Conservation (phyloP, 2,113 vertebrate species). For the Albula glossodonta region DNA sequence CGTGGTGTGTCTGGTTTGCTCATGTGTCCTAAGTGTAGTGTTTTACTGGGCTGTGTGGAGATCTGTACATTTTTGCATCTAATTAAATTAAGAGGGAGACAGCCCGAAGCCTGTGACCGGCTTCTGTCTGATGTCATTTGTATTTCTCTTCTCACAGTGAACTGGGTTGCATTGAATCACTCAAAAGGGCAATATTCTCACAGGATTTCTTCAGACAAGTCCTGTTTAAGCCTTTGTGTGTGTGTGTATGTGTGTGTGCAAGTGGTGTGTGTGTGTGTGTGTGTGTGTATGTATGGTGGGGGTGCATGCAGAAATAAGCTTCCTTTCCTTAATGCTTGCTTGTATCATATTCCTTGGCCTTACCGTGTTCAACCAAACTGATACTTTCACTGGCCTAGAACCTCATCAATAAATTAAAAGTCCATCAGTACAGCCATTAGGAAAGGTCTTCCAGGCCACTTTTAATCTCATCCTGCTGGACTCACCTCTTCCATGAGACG, state of each 20-base stretch:
- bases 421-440: slow-evolving; percentile 33
- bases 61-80: slow-evolving; percentile 11
- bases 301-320: background rate
- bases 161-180: slow-evolving; percentile 14
- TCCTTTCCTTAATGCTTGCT: background rate
- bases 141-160: slow-evolving; percentile 12
- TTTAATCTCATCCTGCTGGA: slow-evolving; percentile 26
- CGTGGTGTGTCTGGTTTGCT: background rate
- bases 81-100: slow-evolving; percentile 46
- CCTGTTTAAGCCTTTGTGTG: background rate
- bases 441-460: background rate
- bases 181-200: slow-evolving; percentile 33
- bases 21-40: background rate
- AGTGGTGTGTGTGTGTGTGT: background rate
- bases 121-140: slow-evolving; percentile 35
- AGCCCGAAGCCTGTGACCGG: slow-evolving; percentile 27
- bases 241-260: background rate
- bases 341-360: background rate
- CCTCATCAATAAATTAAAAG: slow-evolving; percentile 41
- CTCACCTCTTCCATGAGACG: background rate
- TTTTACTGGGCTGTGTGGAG: background rate
- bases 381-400: slow-evolving; percentile 15
- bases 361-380: slow-evolving; percentile 13
- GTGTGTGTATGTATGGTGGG: background rate
- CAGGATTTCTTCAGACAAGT: background rate